A percentile compares a stretch with the other conserved stretches of the same genome.
Evolutionary conservation across 2,888 invertebrate species (phyloP).

Genomic region (Mechanitis mazaeus): DNA sequence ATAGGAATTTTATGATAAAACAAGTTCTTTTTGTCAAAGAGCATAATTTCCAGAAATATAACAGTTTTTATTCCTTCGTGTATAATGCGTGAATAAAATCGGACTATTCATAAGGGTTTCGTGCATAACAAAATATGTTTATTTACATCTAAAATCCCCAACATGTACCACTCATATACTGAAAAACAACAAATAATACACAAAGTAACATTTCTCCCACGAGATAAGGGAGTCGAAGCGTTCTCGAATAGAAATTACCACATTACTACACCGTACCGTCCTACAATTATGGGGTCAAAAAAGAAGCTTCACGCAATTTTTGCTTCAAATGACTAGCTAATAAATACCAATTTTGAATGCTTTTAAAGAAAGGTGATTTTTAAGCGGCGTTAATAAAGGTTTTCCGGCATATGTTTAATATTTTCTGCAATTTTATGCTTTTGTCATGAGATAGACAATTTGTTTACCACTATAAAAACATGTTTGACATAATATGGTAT

Average conservation of each 20-base stretch:
- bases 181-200: constrained; percentile 28
- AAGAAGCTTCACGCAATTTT: constrained; percentile 11
- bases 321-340: background rate
- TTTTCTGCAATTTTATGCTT: constrained; percentile 8
- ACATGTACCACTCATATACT: constrained; percentile 24
- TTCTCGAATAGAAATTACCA: constrained; percentile 25
- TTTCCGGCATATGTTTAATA: constrained; percentile 17
- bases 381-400: constrained; percentile 22
- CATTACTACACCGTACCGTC: constrained; percentile 23
- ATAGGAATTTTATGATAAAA: constrained; percentile 2
- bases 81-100: constrained; percentile 5
- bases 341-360: constrained; percentile 8
- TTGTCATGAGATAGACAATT: constrained; percentile 1
- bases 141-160: constrained; percentile 24
- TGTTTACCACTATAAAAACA: background rate
- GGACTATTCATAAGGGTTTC: background rate
- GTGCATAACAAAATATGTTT: constrained; percentile 17
- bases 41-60: background rate
- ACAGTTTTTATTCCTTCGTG: background rate
- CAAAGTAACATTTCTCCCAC: constrained; percentile 26
- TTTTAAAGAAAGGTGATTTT: constrained; percentile 1
- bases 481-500: too few species aligned
- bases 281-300: constrained; percentile 20
- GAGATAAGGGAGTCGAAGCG: constrained; percentile 19
- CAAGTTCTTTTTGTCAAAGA: background rate